phyloP scores from a whole-genome alignment of 1,140 invertebrate species.

The Ostrea edulis region DNA sequence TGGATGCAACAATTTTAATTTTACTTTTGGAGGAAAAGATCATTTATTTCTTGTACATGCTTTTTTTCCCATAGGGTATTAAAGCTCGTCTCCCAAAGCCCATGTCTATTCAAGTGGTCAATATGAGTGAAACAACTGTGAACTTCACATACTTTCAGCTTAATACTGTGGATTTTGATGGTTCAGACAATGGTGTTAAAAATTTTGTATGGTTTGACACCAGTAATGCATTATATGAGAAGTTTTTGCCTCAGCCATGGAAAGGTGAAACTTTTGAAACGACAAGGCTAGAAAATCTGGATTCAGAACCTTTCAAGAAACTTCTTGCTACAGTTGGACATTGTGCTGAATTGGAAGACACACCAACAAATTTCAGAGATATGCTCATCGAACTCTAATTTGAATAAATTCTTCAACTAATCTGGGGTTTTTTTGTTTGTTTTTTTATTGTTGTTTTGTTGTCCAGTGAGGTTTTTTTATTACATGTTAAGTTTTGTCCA shows the following conservation, averaged over 20 bases:
- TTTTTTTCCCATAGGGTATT: constrained; percentile 41
- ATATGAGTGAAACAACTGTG: constrained; percentile 87
- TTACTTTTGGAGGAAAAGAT: background rate
- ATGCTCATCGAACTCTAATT: background rate
- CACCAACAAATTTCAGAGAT: background rate
- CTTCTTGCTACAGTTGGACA: constrained; percentile 81
- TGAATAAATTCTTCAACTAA: background rate
- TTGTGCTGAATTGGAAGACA: constrained; percentile 22
- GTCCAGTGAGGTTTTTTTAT: too few species aligned
- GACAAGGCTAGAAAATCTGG: constrained; percentile 87
- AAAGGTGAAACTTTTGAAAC: constrained; percentile 81
- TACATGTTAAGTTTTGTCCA: too few species aligned
- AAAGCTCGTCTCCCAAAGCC: constrained; percentile 85
- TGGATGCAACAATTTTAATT: too few species aligned
- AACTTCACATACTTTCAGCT: constrained; percentile 91
- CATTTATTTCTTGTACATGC: background rate
- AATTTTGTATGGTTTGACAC: constrained; percentile 90
- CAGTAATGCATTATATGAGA: constrained; percentile 85
- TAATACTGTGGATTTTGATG: constrained; percentile 88
- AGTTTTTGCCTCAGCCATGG: constrained; percentile 71
- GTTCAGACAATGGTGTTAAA: constrained; percentile 81
- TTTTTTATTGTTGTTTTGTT: too few species aligned
- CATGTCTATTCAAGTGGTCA: constrained; percentile 89
- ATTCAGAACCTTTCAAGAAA: constrained; percentile 88
- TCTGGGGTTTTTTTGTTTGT: background rate